These are phyloP conservation scores for Nibea coibor DNA, from an alignment of 2,113 vertebrate genomes.

Conservation along the genomic window DNA sequence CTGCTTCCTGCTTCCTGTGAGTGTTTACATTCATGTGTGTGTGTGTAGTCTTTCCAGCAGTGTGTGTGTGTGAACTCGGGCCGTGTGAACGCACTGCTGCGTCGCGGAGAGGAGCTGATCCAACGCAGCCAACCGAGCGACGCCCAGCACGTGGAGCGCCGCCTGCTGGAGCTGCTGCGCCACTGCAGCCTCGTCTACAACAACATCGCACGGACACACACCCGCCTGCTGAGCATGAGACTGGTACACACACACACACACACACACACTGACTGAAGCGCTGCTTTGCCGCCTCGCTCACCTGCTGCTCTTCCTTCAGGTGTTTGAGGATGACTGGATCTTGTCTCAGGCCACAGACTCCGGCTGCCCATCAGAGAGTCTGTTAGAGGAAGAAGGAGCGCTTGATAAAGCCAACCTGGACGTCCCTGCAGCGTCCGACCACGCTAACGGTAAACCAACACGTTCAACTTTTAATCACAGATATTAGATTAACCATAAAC, in stretches of 20 bases:
- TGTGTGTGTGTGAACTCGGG: conserved; percentile 81
- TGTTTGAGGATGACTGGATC: conserved; percentile 84
- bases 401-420: conserved; percentile 40
- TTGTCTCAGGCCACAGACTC: conserved; percentile 77
- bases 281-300: too few relatives aligned
- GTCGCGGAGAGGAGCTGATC: conserved; percentile 83
- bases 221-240: conserved; percentile 87
- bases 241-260: conserved; percentile 76
- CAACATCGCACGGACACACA: conserved; percentile 82
- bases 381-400: conserved; percentile 71
- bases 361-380: conserved; percentile 78
- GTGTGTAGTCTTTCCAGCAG: conserved; percentile 83
- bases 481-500: background rate
- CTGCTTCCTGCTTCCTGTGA: background rate
- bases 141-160: conserved; percentile 78
- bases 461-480: background rate
- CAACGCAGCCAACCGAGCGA: conserved; percentile 78
- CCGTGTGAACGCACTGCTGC: conserved; percentile 81
- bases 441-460: conserved; percentile 17
- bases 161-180: conserved; percentile 82
- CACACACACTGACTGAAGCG: too few relatives aligned
- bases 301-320: conserved; percentile 62
- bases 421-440: background rate
- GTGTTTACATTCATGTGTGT: background rate
- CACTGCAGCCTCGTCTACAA: conserved; percentile 82